phyloP scores from a whole-genome alignment of 2,113 vertebrate species.

The Symphodus melops region DNA sequence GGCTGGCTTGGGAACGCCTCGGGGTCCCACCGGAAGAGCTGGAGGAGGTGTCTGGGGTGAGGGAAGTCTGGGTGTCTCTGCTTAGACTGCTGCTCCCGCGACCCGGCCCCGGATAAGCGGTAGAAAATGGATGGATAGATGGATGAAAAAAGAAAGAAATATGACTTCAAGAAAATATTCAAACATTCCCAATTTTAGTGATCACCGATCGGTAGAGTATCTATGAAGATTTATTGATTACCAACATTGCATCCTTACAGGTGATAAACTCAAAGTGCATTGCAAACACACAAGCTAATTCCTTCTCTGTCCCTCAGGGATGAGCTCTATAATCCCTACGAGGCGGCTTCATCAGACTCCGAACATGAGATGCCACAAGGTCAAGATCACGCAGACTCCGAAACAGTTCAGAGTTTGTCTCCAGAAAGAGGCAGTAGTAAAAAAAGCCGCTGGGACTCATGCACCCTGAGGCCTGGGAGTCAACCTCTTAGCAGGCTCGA shows the following conservation, averaged over 20 bases:
- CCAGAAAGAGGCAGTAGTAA: not conserved
- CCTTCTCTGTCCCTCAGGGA: constrained; percentile 25
- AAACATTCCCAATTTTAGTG: too few species aligned
- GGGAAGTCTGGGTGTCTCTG: too few species aligned
- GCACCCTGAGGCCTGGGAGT: not conserved
- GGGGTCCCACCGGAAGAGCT: too few species aligned
- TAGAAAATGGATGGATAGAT: too few species aligned
- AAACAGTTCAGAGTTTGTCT: not conserved
- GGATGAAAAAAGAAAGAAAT: too few species aligned
- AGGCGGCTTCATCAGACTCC: constrained; percentile 41
- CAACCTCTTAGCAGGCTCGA: not conserved
- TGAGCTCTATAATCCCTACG: constrained; percentile 70
- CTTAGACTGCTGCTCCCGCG: too few species aligned
- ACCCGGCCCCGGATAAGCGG: too few species aligned
- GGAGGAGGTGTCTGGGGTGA: too few species aligned
- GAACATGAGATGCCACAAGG: constrained; percentile 23
- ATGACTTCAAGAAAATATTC: too few species aligned
- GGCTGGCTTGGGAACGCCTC: too few species aligned
- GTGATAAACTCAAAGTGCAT: not conserved
- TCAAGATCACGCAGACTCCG: not conserved
- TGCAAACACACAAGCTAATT: not conserved
- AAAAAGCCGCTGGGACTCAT: constrained; percentile 16
- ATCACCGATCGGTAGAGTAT: too few species aligned
- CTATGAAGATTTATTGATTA: too few species aligned
- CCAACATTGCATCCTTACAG: not conserved